Evolutionary conservation across 2,888 invertebrate species (phyloP).

Genomic region (Trichopoda pennipes): DNA sequence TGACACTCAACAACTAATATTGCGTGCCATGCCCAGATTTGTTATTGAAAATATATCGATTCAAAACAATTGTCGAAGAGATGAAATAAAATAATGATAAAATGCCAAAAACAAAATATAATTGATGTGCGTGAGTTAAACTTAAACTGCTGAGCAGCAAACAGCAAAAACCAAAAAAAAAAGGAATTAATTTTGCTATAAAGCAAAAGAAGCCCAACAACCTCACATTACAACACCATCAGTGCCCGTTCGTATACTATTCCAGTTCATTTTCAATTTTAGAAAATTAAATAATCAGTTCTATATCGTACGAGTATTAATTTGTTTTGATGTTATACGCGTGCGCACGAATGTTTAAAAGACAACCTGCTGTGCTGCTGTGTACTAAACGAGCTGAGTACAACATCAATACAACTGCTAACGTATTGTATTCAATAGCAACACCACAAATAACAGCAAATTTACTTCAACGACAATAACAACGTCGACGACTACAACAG

Average conservation of each 20-base stretch:
- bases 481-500: slow-evolving; percentile 8
- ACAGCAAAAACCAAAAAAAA: slow-evolving; percentile 49
- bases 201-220: slow-evolving; percentile 52
- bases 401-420: slow-evolving; percentile 21
- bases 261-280: slow-evolving; percentile 22
- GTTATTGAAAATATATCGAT: slow-evolving; percentile 65
- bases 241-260: slow-evolving; percentile 10
- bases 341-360: slow-evolving; percentile 77
- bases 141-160: slow-evolving; percentile 21
- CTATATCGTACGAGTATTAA: slow-evolving; percentile 75
- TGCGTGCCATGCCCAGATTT: slow-evolving; percentile 67
- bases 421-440: slow-evolving; percentile 39
- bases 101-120: slow-evolving; percentile 62
- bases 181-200: slow-evolving; percentile 35
- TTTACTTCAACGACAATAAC: slow-evolving; percentile 12
- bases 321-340: slow-evolving; percentile 79
- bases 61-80: slow-evolving; percentile 65
- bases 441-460: slow-evolving; percentile 36
- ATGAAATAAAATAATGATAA: slow-evolving; percentile 65
- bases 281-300: slow-evolving; percentile 79
- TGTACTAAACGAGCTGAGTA: slow-evolving; percentile 54
- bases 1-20: slow-evolving; percentile 67
- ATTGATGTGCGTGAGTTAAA: slow-evolving; percentile 63
- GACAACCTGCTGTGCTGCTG: slow-evolving; percentile 67
- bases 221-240: slow-evolving; percentile 40